These are phyloP conservation scores for Parapristionchus giblindavisi DNA, from an alignment of 2,888 invertebrate species.

Conservation along the genomic window DNA sequence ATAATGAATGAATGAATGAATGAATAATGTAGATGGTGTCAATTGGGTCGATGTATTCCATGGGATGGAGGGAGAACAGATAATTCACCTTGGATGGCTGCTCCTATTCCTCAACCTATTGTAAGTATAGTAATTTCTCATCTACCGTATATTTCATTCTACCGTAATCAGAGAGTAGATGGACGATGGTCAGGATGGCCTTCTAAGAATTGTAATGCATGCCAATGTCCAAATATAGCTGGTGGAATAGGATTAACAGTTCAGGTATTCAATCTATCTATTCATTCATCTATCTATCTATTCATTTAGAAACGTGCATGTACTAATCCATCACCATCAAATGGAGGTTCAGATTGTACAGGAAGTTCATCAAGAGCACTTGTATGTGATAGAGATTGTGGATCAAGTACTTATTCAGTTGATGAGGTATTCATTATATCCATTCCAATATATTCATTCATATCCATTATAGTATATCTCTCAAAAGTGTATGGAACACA, in stretches of 20 bases:
- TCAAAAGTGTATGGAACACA: constrained; percentile 65
- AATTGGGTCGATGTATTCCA: constrained; percentile 68
- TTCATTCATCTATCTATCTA: not conserved
- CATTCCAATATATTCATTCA: not conserved
- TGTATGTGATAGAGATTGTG: constrained; percentile 62
- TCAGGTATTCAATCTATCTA: not conserved
- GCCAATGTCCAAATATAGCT: constrained; percentile 60
- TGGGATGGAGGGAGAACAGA: constrained; percentile 48
- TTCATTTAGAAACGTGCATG: constrained; percentile 50
- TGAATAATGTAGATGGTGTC: constrained; percentile 58
- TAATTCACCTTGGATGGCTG: constrained; percentile 9
- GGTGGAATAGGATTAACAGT: constrained; percentile 54
- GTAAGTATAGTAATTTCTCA: not conserved
- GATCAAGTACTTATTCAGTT: constrained; percentile 51
- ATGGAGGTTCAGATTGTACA: constrained; percentile 66
- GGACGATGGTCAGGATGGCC: constrained; percentile 68
- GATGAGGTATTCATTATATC: constrained; percentile 60
- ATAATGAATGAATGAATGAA: not conserved
- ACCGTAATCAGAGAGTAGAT: constrained; percentile 60
- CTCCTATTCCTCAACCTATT: constrained; percentile 1
- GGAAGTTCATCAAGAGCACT: constrained; percentile 61
- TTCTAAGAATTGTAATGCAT: constrained; percentile 58
- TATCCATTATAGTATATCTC: constrained; percentile 59
- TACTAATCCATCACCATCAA: constrained; percentile 64
- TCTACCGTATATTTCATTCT: too few species aligned